These are phyloP conservation scores for Phoxinus dragarum DNA, from an alignment of 2,797 vertebrate genomes.

Conservation along the genomic window DNA sequence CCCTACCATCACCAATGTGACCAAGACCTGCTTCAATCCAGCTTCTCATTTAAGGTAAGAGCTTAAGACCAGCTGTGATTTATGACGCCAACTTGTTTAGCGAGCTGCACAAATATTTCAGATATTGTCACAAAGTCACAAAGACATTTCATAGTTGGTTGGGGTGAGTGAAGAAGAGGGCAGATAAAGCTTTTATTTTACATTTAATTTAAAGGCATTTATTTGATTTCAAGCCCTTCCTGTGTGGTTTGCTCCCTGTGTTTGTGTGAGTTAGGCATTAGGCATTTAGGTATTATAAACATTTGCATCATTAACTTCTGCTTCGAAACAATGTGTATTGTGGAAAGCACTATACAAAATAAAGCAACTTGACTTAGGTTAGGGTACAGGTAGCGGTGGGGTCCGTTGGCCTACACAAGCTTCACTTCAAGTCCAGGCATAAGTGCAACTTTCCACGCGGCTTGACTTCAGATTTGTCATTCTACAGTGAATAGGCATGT, in stretches of 20 bases:
- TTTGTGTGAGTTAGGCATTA: not conserved
- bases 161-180: not conserved
- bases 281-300: not conserved
- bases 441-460: not conserved
- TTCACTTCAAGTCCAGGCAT: too few relatives aligned
- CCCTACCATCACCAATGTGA: conserved; percentile 93
- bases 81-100: not conserved
- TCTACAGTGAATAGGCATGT: not conserved
- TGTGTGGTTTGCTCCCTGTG: not conserved
- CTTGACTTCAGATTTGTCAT: not conserved
- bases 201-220: not conserved
- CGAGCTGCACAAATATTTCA: not conserved
- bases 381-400: not conserved
- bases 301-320: not conserved
- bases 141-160: not conserved
- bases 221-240: not conserved
- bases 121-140: not conserved
- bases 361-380: not conserved
- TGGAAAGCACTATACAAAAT: not conserved
- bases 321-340: not conserved
- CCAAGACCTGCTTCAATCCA: conserved; percentile 96
- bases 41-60: conserved; percentile 93
- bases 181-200: not conserved
- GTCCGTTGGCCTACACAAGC: not conserved
- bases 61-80: not conserved